Conservation (phyloP, 2,113 vertebrate genomes). For the Lontra canadensis region DNA sequence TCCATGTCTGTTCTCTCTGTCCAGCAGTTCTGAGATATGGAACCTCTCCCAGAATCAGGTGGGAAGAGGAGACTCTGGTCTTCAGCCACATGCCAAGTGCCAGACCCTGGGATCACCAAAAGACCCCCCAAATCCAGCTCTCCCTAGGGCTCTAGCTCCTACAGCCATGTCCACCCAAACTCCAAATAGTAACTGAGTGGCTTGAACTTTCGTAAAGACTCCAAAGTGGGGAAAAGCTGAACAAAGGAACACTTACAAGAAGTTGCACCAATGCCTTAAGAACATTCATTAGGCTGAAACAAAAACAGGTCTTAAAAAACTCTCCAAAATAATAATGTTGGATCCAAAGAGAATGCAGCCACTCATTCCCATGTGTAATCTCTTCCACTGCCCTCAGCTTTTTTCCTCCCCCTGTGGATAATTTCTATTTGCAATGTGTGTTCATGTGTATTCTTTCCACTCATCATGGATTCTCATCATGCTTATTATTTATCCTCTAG, state of each 20-base stretch:
- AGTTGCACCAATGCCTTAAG: rapidly evolving
- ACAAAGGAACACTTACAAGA: neutral
- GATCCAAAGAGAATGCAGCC: neutral
- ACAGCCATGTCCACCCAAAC: neutral
- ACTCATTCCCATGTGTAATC: rapidly evolving
- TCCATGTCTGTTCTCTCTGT: neutral
- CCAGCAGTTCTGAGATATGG: rapidly evolving
- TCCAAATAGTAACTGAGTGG: neutral
- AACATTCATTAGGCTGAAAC: neutral
- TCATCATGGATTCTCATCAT: neutral
- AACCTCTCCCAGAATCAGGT: neutral
- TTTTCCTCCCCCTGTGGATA: rapidly evolving
- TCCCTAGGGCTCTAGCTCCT: neutral
- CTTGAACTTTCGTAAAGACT: neutral
- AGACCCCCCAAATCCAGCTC: too few relatives aligned
- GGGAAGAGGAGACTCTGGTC: too few relatives aligned
- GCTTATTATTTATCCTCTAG: neutral
- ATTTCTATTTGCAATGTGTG: neutral
- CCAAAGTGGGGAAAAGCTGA: neutral
- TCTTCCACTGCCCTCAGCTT: neutral
- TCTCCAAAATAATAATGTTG: neutral
- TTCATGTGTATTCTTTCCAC: neutral
- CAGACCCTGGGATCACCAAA: neutral
- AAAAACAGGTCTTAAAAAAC: neutral
- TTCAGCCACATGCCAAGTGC: neutral